Evolutionary conservation across 2,888 invertebrate species (phyloP).

Genomic region (Thymelicus sylvestris): DNA sequence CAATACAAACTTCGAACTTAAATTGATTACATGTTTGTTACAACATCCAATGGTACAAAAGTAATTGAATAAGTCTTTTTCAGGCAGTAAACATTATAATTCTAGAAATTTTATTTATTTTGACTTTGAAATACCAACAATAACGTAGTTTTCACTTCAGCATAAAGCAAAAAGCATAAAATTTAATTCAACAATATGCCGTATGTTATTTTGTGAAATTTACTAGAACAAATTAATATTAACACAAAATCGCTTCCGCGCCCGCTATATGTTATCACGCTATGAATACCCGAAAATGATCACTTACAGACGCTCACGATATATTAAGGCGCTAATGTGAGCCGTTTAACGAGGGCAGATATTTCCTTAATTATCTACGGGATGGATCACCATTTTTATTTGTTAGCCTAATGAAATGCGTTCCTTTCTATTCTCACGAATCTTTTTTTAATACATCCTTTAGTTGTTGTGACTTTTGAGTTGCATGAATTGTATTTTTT

Average conservation of each 20-base stretch:
- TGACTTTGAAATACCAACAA: too few species aligned
- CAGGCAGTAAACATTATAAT: too few species aligned
- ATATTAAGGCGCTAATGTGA: slow-evolving; percentile 59
- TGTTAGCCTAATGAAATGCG: slow-evolving; percentile 33
- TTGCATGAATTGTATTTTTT: neutral
- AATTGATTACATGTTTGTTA: too few species aligned
- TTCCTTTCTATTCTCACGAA: slow-evolving; percentile 29
- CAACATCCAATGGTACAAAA: too few species aligned
- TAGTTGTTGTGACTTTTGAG: slow-evolving; percentile 3
- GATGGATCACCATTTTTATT: slow-evolving; percentile 48
- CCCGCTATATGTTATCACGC: slow-evolving; percentile 9
- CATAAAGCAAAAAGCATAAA: too few species aligned
- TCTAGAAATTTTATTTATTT: too few species aligned
- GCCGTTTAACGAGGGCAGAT: slow-evolving; percentile 63
- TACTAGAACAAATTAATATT: neutral
- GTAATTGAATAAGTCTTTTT: too few species aligned
- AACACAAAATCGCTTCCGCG: neutral
- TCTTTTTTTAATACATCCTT: slow-evolving; percentile 7
- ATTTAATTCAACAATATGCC: too few species aligned
- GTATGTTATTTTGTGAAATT: too few species aligned
- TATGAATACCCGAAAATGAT: slow-evolving; percentile 15
- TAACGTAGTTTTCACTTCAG: too few species aligned
- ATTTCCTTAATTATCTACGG: slow-evolving; percentile 61
- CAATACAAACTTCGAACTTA: too few species aligned
- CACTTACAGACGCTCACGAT: slow-evolving; percentile 37